Evolutionary conservation across 2,888 invertebrate genomes (phyloP).

Genomic region (Encarsia formosa): DNA sequence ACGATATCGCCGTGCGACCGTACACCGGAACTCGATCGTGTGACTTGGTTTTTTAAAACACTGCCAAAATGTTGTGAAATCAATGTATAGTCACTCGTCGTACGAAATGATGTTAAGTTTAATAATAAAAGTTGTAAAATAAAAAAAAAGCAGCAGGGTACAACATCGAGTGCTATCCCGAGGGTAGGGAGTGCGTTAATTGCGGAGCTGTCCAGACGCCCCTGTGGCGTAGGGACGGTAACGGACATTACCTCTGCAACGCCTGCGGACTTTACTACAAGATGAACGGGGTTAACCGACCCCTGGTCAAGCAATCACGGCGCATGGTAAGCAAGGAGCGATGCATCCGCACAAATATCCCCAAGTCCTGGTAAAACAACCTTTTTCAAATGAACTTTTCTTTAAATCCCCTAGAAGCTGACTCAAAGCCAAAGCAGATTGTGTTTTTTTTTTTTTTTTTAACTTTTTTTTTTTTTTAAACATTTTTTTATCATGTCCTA

Average conservation of each 20-base stretch:
- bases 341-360: too few relatives aligned
- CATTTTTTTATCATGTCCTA: too few relatives aligned
- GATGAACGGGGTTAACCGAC: constrained; percentile 94
- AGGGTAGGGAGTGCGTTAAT: constrained; percentile 96
- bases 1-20: too few relatives aligned
- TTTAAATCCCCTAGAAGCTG: too few relatives aligned
- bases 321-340: constrained; percentile 75
- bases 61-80: too few relatives aligned
- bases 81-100: neutral
- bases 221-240: constrained; percentile 93
- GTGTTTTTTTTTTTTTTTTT: neutral
- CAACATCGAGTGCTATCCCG: constrained; percentile 54
- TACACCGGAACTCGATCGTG: too few relatives aligned
- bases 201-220: constrained; percentile 96
- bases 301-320: constrained; percentile 86
- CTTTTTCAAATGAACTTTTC: too few relatives aligned
- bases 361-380: constrained; percentile 39
- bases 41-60: too few relatives aligned
- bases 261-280: constrained; percentile 98
- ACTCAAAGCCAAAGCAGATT: too few relatives aligned
- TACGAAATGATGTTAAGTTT: neutral
- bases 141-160: constrained; percentile 38
- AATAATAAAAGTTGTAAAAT: too few relatives aligned
- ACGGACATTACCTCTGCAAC: constrained; percentile 97
- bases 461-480: neutral